Conservation (phyloP, 2,888 invertebrate genomes). For the Euplagia quadripunctaria region DNA sequence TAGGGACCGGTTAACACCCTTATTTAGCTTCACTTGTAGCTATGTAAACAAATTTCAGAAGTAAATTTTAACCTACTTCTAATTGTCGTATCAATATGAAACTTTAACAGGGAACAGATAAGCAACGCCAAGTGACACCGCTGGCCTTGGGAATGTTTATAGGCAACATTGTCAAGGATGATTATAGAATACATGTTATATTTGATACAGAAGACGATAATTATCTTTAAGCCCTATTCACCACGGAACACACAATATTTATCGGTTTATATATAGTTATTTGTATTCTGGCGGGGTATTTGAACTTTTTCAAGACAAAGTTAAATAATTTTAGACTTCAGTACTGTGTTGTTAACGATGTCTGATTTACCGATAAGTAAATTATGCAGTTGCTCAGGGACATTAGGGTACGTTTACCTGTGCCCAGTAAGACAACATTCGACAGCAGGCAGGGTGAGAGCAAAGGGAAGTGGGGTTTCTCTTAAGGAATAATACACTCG, state of each 20-base stretch:
- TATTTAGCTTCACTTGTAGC: too few species aligned
- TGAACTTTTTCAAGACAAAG: neutral
- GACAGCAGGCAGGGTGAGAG: too few species aligned
- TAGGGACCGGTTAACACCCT: too few species aligned
- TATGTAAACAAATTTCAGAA: too few species aligned
- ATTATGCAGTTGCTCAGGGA: neutral
- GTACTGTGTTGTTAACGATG: neutral
- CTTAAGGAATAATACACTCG: too few species aligned
- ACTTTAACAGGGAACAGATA: neutral
- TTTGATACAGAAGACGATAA: neutral
- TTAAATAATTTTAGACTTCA: neutral
- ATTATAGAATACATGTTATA: neutral
- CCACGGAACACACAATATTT: neutral
- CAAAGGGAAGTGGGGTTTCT: too few species aligned
- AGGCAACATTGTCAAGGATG: neutral
- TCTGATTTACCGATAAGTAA: neutral
- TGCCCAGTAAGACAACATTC: too few species aligned
- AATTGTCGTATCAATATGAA: too few species aligned
- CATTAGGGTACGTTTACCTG: neutral
- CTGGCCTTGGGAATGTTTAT: neutral
- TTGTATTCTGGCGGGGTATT: neutral
- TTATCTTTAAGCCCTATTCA: neutral
- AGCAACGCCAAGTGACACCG: neutral
- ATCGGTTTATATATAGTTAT: neutral
- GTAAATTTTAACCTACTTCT: too few species aligned